A percentile compares a stretch with the other conserved stretches of the same genome.
Evolutionary conservation across 2,888 invertebrate species (phyloP).

Genomic region (Amphimallon solstitiale): DNA sequence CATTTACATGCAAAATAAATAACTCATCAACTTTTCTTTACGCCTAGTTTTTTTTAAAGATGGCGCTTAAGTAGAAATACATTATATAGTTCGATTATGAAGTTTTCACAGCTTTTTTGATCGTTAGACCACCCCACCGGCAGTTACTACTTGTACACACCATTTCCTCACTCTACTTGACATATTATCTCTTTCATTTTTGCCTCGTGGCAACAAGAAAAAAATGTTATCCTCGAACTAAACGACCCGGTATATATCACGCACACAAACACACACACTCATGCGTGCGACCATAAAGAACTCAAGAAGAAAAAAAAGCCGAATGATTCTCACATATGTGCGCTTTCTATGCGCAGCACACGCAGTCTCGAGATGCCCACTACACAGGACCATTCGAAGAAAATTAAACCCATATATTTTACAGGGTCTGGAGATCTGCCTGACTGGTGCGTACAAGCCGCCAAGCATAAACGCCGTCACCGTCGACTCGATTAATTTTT

Average conservation of each 20-base stretch:
- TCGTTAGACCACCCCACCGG: no score
- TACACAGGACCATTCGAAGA: not conserved
- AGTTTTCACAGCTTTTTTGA: no score
- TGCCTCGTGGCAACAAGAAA: conserved; percentile 7
- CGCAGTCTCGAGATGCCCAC: conserved; percentile 6
- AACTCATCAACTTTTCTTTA: no score
- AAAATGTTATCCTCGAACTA: conserved; percentile 27
- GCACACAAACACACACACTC: conserved; percentile 2
- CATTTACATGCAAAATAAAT: no score
- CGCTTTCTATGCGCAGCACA: conserved; percentile 9
- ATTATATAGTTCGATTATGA: no score
- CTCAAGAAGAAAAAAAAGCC: not conserved
- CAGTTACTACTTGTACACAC: no score
- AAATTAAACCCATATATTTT: conserved; percentile 21
- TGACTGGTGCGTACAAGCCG: not conserved
- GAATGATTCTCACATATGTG: not conserved
- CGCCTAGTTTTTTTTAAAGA: no score
- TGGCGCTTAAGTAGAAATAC: no score
- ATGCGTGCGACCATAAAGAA: no score
- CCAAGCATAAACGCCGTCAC: not conserved
- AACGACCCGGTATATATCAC: conserved; percentile 14
- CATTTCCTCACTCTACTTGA: no score
- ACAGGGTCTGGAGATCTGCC: not conserved
- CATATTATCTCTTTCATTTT: conserved; percentile 6
- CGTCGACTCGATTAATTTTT: conserved; percentile 23